phyloP scores from a whole-genome alignment of 2,888 invertebrate genomes.

The Andrena bucephala region DNA sequence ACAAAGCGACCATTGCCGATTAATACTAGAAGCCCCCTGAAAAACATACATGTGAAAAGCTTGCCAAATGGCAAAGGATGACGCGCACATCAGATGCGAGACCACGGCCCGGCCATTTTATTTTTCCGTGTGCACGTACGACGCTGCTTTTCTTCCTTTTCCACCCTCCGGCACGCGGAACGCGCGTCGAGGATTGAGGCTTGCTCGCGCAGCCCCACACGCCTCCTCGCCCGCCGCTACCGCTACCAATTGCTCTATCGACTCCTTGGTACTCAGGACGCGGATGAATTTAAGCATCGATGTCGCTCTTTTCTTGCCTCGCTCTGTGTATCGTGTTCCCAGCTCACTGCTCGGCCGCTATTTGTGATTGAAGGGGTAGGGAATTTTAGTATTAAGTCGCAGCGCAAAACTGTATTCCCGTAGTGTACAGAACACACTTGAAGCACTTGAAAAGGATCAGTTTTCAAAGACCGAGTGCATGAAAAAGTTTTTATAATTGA shows the following conservation, averaged over 20 bases:
- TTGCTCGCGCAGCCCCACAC: conserved; percentile 54
- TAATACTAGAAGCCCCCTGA: neutral
- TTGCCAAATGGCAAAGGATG: neutral
- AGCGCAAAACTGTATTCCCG: too few relatives aligned
- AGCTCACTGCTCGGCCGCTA: too few relatives aligned
- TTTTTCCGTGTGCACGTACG: conserved; percentile 42
- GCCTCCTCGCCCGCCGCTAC: conserved; percentile 17
- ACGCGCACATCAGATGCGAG: neutral
- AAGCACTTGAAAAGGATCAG: too few relatives aligned
- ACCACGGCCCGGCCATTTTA: conserved; percentile 65
- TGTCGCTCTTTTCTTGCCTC: conserved; percentile 10
- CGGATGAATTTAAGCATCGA: conserved; percentile 39
- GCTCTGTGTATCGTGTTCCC: too few relatives aligned
- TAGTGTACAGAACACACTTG: too few relatives aligned
- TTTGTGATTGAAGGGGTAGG: too few relatives aligned
- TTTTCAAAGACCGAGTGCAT: too few relatives aligned
- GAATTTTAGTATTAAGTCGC: too few relatives aligned
- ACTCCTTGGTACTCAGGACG: conserved; percentile 18
- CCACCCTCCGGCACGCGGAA: conserved; percentile 36
- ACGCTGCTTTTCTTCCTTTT: conserved; percentile 55
- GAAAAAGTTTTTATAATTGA: too few relatives aligned
- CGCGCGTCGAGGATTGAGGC: conserved; percentile 33
- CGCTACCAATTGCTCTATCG: conserved; percentile 39
- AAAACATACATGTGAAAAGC: neutral
- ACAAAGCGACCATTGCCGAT: conserved; percentile 12